Evolutionary conservation across 2,797 vertebrate genomes (phyloP), one percentile per base, ranked within the genome.

Genomic region (Neopelma chrysocephalum): DNA sequence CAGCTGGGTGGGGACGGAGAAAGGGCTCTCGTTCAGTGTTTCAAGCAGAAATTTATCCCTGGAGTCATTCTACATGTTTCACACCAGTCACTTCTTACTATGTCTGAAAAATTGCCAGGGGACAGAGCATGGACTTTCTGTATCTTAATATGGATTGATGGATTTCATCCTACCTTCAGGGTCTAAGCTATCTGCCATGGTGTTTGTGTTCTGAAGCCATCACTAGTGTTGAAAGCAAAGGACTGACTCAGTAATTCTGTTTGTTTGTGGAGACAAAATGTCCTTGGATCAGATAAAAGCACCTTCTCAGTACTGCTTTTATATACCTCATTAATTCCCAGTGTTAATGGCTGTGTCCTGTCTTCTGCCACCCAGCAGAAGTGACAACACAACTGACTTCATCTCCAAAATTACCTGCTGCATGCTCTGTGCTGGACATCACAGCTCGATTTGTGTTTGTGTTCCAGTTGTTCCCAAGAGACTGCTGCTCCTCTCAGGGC

Each of bases 231-330:
- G 89, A 92, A 93, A 95, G 91, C 72, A 34, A 92, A 89, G 79
- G 82, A 82, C 82, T 85, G 93, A 87, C 60, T 92, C 87, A 80
- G 90, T 96, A 84, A 87, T 94, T 90, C 90, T 94, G 79, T 94
- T 83, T 94, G 88, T 65, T 90, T 95, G 81, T 89, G 84, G 50
- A 76, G 68, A 77, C 84, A 60, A n/a, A 43, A 93, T 75, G 90
- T 75, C 84, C 94, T 94, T 94, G 90, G 75, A 95, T 50, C 45
- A 91, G 81, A 94, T 68, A 92, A 93, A 82, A 94, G 71, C 71
- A 95, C 90, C 92, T 94, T 90, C 86, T 58, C 77, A 85, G 71
- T 48, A 22, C 75, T 86, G 90, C 56, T 90, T 91, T 89, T 77
- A 62, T 51, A 31, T 29, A 60, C 79, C 79, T 94, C 87, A 58